Evolutionary conservation across 2,113 vertebrate genomes (phyloP).

Genomic region (Coregonus clupeaformis): DNA sequence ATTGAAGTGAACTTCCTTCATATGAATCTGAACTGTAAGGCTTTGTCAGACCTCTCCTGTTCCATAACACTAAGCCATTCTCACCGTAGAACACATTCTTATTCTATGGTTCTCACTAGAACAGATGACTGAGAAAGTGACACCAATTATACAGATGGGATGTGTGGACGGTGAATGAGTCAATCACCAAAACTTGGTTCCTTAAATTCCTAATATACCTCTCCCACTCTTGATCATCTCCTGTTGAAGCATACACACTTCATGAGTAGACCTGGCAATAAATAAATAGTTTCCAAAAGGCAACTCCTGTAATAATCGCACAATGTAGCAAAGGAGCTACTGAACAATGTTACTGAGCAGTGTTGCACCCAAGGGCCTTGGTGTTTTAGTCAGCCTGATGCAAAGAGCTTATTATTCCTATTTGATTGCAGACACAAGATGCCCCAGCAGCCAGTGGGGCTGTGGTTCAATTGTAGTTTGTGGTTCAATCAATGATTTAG

Average conservation of each 20-base stretch:
- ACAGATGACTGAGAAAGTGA: too few relatives aligned
- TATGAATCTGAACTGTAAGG: too few relatives aligned
- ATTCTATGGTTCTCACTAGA: too few relatives aligned
- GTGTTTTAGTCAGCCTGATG: constrained; percentile 29
- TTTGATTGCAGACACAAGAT: constrained; percentile 45
- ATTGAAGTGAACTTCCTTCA: too few relatives aligned
- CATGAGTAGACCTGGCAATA: constrained; percentile 12
- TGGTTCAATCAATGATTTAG: not conserved
- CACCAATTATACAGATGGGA: constrained; percentile 3
- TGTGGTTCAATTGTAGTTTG: constrained; percentile 16
- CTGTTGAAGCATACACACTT: constrained; percentile 45
- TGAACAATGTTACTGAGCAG: not conserved
- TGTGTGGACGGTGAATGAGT: not conserved
- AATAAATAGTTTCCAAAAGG: constrained; percentile 30
- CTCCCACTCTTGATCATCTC: constrained; percentile 34
- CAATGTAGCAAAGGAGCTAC: constrained; percentile 26
- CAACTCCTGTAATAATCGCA: constrained; percentile 61
- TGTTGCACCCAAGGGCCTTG: not conserved
- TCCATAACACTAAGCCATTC: too few relatives aligned
- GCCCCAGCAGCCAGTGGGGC: not conserved
- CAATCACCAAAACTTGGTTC: not conserved
- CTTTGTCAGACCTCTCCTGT: too few relatives aligned
- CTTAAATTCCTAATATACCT: constrained; percentile 11
- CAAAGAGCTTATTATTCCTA: constrained; percentile 54
- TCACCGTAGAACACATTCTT: too few relatives aligned